Conservation (phyloP, 2,113 vertebrate genomes). For the Osmerus eperlanus region DNA sequence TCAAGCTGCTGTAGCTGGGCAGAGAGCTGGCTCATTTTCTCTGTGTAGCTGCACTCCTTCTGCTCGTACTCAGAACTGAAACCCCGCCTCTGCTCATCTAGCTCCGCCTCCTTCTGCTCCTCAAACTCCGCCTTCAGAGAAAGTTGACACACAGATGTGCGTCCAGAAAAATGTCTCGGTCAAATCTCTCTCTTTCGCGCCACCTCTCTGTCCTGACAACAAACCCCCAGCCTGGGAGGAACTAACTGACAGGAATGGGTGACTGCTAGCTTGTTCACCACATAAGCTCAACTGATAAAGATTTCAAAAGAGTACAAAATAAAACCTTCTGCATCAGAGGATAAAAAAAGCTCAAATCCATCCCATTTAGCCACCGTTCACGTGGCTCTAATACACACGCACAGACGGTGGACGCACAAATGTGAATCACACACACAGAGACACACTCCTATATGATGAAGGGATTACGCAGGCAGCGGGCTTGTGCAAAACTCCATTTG, state of each 20-base stretch:
- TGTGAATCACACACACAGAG: constrained; percentile 16
- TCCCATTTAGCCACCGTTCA: constrained; percentile 55
- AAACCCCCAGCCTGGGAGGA: background rate
- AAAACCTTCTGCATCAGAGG: constrained; percentile 55
- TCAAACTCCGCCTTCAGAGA: constrained; percentile 62
- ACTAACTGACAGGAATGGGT: background rate
- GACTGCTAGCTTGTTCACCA: constrained; percentile 30
- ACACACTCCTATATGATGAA: constrained; percentile 47
- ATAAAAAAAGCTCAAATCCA: constrained; percentile 58
- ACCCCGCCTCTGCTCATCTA: constrained; percentile 57
- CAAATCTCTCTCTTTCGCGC: background rate
- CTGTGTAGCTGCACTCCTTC: constrained; percentile 63
- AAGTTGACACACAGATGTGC: constrained; percentile 13
- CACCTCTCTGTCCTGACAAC: background rate
- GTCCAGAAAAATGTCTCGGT: background rate
- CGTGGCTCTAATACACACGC: constrained; percentile 28
- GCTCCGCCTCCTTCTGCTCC: constrained; percentile 57
- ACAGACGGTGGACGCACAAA: constrained; percentile 16
- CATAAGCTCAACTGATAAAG: constrained; percentile 42
- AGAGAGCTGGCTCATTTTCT: constrained; percentile 71
- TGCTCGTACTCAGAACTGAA: constrained; percentile 59
- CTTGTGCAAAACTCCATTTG: constrained; percentile 55
- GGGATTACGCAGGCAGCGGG: constrained; percentile 61
- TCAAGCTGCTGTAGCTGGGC: constrained; percentile 70
- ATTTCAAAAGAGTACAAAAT: constrained; percentile 33